Evolutionary conservation across 1,140 invertebrate genomes (phyloP).

Genomic region (Triops longicaudatus): DNA sequence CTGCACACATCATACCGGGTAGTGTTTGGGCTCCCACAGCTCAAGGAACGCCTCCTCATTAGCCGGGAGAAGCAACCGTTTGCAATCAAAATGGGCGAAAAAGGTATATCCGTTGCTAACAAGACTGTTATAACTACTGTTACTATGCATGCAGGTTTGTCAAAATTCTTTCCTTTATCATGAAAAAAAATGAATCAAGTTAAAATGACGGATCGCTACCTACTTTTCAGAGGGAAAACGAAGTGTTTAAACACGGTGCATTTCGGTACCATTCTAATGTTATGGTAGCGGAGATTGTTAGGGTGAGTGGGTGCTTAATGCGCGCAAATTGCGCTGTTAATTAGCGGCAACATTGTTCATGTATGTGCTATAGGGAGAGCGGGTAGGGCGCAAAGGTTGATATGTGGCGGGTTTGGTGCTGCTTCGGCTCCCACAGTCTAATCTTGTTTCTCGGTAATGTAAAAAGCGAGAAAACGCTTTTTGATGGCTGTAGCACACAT

Average conservation of each 20-base stretch:
- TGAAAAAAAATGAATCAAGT: too few relatives aligned
- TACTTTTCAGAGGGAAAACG: too few relatives aligned
- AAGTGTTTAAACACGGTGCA: too few relatives aligned
- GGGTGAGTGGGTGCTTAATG: not conserved
- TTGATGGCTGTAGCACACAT: not conserved
- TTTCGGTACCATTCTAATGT: too few relatives aligned
- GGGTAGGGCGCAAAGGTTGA: not conserved
- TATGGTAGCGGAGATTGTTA: not conserved
- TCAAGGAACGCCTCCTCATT: not conserved
- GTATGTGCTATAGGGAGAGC: not conserved
- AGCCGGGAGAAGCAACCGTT: not conserved
- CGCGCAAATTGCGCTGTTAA: not conserved
- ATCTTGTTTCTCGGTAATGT: not conserved
- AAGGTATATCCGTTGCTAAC: not conserved
- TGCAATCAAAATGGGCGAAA: not conserved
- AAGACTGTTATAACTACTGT: too few relatives aligned
- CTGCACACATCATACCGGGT: not conserved
- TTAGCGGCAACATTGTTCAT: slow-evolving; percentile 6
- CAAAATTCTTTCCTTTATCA: too few relatives aligned
- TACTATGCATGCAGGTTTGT: too few relatives aligned
- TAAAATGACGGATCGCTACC: too few relatives aligned
- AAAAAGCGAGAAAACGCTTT: not conserved
- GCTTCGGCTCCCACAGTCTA: too few relatives aligned
- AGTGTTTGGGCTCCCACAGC: slow-evolving; percentile 8
- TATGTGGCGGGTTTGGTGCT: too few relatives aligned